Evolutionary conservation across 2,113 vertebrate species (phyloP), one percentile per base, ranked within the genome.

Genomic region (Paradisaea rubra): DNA sequence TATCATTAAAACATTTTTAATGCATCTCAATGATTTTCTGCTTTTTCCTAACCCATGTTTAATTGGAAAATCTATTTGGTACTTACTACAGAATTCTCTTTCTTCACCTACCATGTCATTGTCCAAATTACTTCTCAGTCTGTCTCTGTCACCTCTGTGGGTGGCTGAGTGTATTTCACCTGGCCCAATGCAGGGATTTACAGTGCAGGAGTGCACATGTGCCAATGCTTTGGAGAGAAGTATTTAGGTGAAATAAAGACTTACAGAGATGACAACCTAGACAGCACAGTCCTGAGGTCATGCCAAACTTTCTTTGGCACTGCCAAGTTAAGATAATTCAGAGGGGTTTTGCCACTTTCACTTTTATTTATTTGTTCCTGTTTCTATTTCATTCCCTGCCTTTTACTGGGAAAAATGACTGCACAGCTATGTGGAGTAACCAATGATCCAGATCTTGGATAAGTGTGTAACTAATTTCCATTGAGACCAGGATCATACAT

Each of bases 121-220:
- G 20, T 54, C 30, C 47, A 66, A 87, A 74, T 47, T 22, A 44
- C 6, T 74, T 68, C 39, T 89, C 56, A 44, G 35, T 35, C 25
- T 88, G 13, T 59, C 73, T 45, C 41, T 76, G 60, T 27, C 57
- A 53, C 5, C 7, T 47, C 9, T 68, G 35, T 52, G 27, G 28
- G 35, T 70, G 15, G 30, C 31, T 94, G 41, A 30, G 6, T 33
- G 30, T 64, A 52, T 39, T 71, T 47, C 54, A 53, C 15, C n/a
- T 56, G 56, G 16, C 19, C 64, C 11, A 4, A 1, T 3, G 13
- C 7, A 41, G 7, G 23, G 20, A 6, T 54, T 11, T 24, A 27
- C 2, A 49, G 8, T 19, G 25, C 19, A 88, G 37, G 22, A 50
- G 4, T 47, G 33, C 25, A 22, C 0, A 0, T 4, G 11, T 39